Evolutionary conservation across 2,888 invertebrate species (phyloP).

Genomic region (Camponotus fellah): DNA sequence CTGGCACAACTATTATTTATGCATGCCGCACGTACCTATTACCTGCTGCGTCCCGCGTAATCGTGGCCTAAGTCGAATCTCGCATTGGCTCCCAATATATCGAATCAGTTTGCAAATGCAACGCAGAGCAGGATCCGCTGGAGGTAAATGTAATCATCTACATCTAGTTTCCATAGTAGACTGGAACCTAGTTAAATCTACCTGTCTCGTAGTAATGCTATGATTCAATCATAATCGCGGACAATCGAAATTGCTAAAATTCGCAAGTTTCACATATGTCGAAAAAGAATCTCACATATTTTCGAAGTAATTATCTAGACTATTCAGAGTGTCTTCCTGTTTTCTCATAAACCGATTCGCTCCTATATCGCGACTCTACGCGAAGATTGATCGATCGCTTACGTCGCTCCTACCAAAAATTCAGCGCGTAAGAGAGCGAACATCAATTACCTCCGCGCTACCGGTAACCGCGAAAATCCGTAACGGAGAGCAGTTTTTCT

Average conservation of each 20-base stretch:
- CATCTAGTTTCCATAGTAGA: constrained; percentile 57
- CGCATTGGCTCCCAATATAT: constrained; percentile 44
- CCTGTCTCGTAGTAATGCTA: constrained; percentile 59
- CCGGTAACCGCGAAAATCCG: constrained; percentile 71
- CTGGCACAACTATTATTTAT: constrained; percentile 60
- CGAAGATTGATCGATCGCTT: constrained; percentile 46
- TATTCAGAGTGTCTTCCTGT: not conserved
- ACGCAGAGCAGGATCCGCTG: constrained; percentile 39
- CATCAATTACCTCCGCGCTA: constrained; percentile 70
- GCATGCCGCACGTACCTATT: constrained; percentile 57
- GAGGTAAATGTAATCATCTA: constrained; percentile 65
- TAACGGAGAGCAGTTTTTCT: constrained; percentile 73
- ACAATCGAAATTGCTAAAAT: constrained; percentile 44
- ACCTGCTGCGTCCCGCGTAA: constrained; percentile 39
- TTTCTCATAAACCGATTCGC: constrained; percentile 12
- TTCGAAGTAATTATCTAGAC: not conserved
- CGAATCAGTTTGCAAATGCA: constrained; percentile 65
- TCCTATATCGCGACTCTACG: not conserved
- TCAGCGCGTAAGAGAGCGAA: constrained; percentile 61
- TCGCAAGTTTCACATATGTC: constrained; percentile 17
- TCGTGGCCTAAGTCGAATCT: constrained; percentile 53
- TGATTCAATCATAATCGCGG: constrained; percentile 58
- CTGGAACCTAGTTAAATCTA: constrained; percentile 66
- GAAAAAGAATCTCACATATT: not conserved
- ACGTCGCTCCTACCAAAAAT: constrained; percentile 32